Evolutionary conservation across 2,113 vertebrate genomes (phyloP).

Genomic region (Colistium nudipinnis): DNA sequence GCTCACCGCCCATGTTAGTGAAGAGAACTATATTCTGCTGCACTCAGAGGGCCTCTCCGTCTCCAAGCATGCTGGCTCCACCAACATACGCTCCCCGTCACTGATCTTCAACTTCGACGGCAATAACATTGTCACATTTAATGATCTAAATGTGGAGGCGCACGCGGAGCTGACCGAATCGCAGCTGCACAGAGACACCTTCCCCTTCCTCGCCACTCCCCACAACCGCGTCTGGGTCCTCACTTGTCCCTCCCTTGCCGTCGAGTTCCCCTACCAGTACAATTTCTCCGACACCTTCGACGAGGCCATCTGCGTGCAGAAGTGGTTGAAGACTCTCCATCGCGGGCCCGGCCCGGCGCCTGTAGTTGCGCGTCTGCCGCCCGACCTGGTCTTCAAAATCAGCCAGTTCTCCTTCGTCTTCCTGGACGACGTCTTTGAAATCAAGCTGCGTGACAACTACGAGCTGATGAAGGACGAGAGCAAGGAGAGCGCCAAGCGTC

Average conservation of each 20-base stretch:
- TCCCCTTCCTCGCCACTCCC: constrained; percentile 84
- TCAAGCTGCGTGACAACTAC: constrained; percentile 96
- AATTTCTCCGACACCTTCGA: constrained; percentile 94
- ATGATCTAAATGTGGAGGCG: constrained; percentile 84
- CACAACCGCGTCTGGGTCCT: constrained; percentile 90
- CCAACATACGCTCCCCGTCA: constrained; percentile 84
- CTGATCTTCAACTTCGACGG: constrained; percentile 90
- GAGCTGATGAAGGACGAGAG: constrained; percentile 98
- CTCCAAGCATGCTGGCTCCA: constrained; percentile 76
- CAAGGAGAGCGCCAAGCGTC: constrained; percentile 94
- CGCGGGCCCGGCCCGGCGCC: constrained; percentile 1
- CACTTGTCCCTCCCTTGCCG: constrained; percentile 82
- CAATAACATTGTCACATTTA: constrained; percentile 90
- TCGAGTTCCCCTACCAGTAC: constrained; percentile 96
- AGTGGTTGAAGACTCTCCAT: constrained; percentile 95
- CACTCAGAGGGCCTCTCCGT: constrained; percentile 81
- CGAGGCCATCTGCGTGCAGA: constrained; percentile 90
- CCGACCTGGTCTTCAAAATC: constrained; percentile 88
- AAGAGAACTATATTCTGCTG: constrained; percentile 87
- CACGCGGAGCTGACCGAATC: constrained; percentile 86
- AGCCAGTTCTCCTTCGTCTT: constrained; percentile 95
- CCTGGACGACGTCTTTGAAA: constrained; percentile 94
- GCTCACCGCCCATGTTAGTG: constrained; percentile 86
- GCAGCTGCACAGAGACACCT: constrained; percentile 85
- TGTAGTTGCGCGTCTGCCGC: constrained; percentile 76